phyloP scores from a whole-genome alignment of 2,888 invertebrate species.

The Herminia tarsipennalis region DNA sequence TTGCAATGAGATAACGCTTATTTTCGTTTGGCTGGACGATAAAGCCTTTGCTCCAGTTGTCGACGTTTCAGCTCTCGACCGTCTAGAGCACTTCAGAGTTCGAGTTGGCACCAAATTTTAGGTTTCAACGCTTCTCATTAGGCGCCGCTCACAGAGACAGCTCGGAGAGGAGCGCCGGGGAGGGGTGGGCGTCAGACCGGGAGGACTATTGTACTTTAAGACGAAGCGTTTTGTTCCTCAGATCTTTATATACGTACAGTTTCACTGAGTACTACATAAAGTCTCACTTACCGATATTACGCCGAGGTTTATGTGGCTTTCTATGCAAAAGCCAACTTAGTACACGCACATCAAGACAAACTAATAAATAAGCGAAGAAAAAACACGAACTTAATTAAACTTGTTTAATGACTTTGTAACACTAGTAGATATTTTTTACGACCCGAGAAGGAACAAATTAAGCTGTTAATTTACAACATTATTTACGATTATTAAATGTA shows the following conservation, averaged over 20 bases:
- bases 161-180: conserved; percentile 33
- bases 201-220: conserved; percentile 68
- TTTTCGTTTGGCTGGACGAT: conserved; percentile 38
- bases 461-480: conserved; percentile 32
- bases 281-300: conserved; percentile 65
- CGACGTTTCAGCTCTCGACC: conserved; percentile 55
- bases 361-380: conserved; percentile 25
- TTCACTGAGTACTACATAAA: conserved; percentile 29
- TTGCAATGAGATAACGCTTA: conserved; percentile 37
- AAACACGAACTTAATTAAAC: conserved; percentile 20
- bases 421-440: conserved; percentile 35
- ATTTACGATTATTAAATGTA: conserved; percentile 35
- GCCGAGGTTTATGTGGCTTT: conserved; percentile 26
- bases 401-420: conserved; percentile 33
- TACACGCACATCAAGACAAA: conserved; percentile 9
- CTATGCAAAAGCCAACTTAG: conserved; percentile 6
- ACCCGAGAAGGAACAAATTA: conserved; percentile 36
- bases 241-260: conserved; percentile 54
- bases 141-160: conserved; percentile 61
- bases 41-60: conserved; percentile 40
- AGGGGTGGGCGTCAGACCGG: conserved; percentile 50
- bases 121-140: conserved; percentile 82
- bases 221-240: conserved; percentile 70
- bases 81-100: conserved; percentile 75
- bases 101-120: conserved; percentile 84